Base-by-base conservation (phyloP, 2,113 vertebrate species). In the Tiliqua scincoides region DNA sequence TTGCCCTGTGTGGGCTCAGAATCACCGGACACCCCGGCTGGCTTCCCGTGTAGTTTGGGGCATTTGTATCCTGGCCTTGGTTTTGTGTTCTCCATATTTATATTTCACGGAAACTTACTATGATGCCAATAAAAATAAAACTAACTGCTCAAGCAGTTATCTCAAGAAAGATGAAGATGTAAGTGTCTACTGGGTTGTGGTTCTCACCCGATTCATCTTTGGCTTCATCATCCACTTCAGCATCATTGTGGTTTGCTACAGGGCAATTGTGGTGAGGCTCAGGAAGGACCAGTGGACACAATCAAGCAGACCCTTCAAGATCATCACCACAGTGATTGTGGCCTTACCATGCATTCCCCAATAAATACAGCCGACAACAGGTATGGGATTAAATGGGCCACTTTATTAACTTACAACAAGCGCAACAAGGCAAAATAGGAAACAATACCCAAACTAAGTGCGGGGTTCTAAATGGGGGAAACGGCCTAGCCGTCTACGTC, bases 1-100 rank as follows among this genome's bases (percentile, higher is more conserved):
- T 59, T 94, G 93, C 88, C 98, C 97, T 0, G 95, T 98, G 74
- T 98, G 97, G 97, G 95, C 96, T 6, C 97, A 97, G 92, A 98
- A 98, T 88, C 95, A 97, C 90, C 90, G 96, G 27, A 97, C 94
- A 14, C 93, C 97, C 0, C 84, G 84, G 4, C 93, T 96, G 25
- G 97, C 97, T 1, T 96, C 86, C 21, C 93, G 65, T 59, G 90
- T 97, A n/a, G 95, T 97, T 73, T n/a, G 95, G 10, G 94, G 84
- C 4, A 94, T 97, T 65, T 97, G 43, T 4, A 48, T 48, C 43
- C 43, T 48, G 43, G 43, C 43, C 8, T 48, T 48, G 43, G 43
- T 48, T 4, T 48, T 48, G 43, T 48, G 97, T 27, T 48, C 91
- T 17, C 95, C 98, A 6, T 92, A 81, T 54, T 70, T 72, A 1